Base-by-base conservation (phyloP, 2,888 invertebrate genomes). In the Strigamia maritima region DNA sequence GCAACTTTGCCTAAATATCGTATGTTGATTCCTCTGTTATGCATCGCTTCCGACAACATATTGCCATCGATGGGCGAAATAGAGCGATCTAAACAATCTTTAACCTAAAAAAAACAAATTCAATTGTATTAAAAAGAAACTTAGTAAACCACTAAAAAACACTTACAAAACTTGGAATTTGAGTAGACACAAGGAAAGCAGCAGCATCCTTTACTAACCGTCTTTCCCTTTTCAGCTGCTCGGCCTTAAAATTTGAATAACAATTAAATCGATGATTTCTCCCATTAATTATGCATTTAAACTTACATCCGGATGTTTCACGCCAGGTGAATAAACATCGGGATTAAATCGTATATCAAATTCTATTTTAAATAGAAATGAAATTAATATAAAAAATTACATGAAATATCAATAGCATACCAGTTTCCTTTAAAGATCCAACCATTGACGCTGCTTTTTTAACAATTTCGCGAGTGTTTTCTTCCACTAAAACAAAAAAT, bases 311-410 rank as follows among this genome's bases (percentile, higher is more conserved):
- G 91, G 88, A 88, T 98, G 97, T 80, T 89, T 90, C 80, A 99
- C 97, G 79, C 95, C 95, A 0, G 94, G 94, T 12, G 98, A 98
- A 88, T 94, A 98, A 81, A 98, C 96, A 87, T 99, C 99, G 0
- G 98, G 97, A 88, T 99, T 99, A 88, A 99, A 99, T 81, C 97
- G 91, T 82, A 99, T 94, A 86, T 96, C 97, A 87, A 98, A 98
- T 87, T 97, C 97, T 82, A 22, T 70, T 80, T 35, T 28, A 26
- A 26, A 4, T 35, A n/a, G 31, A 14, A 2, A n/a, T 28, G 26
- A 75, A 70, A 26, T 75, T 1, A 75, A n/a, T n/a, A n/a, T n/a
- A n/a, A n/a, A n/a, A n/a, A n/a, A n/a, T n/a, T n/a, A n/a, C n/a
- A n/a, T n/a, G n/a, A n/a, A n/a, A n/a, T n/a, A n/a, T n/a, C n/a